Evolutionary conservation across 2,113 vertebrate species (phyloP), one percentile per base, ranked within the genome.

Genomic region (Sebastes fasciatus): DNA sequence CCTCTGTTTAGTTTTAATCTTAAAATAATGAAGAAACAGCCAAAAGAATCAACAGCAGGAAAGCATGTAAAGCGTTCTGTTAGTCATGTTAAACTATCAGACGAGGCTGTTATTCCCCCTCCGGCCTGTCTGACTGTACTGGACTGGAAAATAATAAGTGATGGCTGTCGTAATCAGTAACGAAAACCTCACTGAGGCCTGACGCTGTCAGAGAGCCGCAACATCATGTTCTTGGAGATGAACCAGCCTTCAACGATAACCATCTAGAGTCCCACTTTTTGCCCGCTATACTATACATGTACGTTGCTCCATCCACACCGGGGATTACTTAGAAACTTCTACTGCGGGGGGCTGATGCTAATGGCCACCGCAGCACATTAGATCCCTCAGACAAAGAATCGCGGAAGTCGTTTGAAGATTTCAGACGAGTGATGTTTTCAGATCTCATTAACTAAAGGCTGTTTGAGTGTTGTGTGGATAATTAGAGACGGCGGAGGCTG

Each of bases 371-470:
- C 80, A 85, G 79, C 86, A 84, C 85, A 88, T 85, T 77, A 83
- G 84, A 89, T 77, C 82, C 82, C 81, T 80, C 71, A 86, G 76
- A 91, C 84, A 89, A 90, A 89, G 86, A 93, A 85, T 84, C 83
- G 55, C 52, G 58, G 69, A 86, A 92, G 86, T 87, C 65, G 83
- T 92, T 93, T 94, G 90, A 94, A 93, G 90, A 90, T 86, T 92
- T 91, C 80, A 72, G 77, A 87, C 77, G 82, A 89, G 86, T 91
- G 89, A 92, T 92, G 91, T 93, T 84, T 93, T 89, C 86, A 91
- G 90, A 91, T 92, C 91, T 93, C 92, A 93, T 94, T 93, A 93
- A 92, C 89, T 91, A 85, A 92, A 93, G 86, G 90, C 89, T 90
- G 86, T 91, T 92, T 88, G 86, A 90, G 84, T 86, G 91, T 92